Percentiles rank a stretch among this genome's conserved stretches.
Evolutionary conservation across 1,140 invertebrate species (phyloP).

Genomic region (Heliconius nattereri): DNA sequence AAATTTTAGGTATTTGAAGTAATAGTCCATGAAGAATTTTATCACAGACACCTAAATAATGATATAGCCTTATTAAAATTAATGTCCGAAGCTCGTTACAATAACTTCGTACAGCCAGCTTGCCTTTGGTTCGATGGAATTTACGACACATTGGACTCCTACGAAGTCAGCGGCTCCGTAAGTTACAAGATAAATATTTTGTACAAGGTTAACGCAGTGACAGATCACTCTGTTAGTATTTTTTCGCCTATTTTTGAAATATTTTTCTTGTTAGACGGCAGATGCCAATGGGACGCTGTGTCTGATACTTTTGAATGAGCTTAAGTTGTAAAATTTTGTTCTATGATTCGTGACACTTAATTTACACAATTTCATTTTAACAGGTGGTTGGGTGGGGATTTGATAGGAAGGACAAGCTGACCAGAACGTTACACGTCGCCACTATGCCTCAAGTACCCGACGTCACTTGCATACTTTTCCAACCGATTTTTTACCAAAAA

Average conservation of each 20-base stretch:
- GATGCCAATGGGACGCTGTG: no score
- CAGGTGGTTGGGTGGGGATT: slow-evolving; percentile 59
- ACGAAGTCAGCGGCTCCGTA: background rate
- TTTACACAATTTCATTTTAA: background rate
- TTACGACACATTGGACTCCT: background rate
- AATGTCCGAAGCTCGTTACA: background rate
- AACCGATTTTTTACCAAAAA: slow-evolving; percentile 56
- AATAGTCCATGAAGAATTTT: slow-evolving; percentile 47
- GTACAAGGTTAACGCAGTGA: no score
- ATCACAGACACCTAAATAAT: background rate
- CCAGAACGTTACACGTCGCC: slow-evolving; percentile 46
- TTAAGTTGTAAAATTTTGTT: no score
- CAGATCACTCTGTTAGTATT: no score
- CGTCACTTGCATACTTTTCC: slow-evolving; percentile 52
- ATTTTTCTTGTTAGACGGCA: no score
- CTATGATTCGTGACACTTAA: no score
- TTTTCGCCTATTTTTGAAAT: no score
- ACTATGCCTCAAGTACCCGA: slow-evolving; percentile 56
- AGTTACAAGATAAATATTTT: background rate
- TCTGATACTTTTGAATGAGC: background rate
- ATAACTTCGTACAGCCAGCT: slow-evolving; percentile 7
- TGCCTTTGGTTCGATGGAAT: slow-evolving; percentile 20
- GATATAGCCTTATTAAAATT: slow-evolving; percentile 7
- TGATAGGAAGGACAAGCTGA: slow-evolving; percentile 48
- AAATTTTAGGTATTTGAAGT: slow-evolving; percentile 53